A percentile compares a stretch with the other conserved stretches of the same genome.
phyloP scores from a whole-genome alignment of 2,888 invertebrate genomes.

The Drosophila pseudotakahashii region DNA sequence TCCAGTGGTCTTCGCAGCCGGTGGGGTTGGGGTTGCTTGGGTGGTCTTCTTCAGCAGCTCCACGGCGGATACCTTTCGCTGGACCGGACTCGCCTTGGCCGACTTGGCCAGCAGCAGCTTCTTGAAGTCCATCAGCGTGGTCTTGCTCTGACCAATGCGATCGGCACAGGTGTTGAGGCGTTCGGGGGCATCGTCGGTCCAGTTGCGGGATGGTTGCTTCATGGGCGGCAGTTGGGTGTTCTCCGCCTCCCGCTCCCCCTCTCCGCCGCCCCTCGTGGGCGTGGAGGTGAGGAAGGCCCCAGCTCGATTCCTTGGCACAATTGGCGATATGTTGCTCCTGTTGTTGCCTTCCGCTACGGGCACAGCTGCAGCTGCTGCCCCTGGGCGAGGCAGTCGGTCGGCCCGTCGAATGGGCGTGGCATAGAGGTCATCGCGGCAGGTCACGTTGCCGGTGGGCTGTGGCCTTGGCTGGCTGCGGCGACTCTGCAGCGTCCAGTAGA shows the following conservation, averaged over 20 bases:
- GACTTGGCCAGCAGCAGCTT: slow-evolving; percentile 91
- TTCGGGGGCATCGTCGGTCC: slow-evolving; percentile 81
- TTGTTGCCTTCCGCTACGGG: slow-evolving; percentile 15
- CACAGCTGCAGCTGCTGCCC: slow-evolving; percentile 26
- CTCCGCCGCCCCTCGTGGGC: slow-evolving; percentile 84
- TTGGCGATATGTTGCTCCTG: slow-evolving; percentile 87
- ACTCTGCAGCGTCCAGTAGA: slow-evolving; percentile 87
- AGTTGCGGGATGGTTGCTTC: slow-evolving; percentile 78
- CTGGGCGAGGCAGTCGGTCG: slow-evolving; percentile 74
- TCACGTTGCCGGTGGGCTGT: slow-evolving; percentile 53
- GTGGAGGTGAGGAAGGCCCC: slow-evolving; percentile 88
- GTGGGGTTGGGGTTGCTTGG: slow-evolving; percentile 36
- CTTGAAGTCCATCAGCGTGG: slow-evolving; percentile 93
- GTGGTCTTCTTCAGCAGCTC: slow-evolving; percentile 89
- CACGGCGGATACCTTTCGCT: slow-evolving; percentile 89
- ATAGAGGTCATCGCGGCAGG: slow-evolving; percentile 83
- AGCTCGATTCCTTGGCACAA: slow-evolving; percentile 87
- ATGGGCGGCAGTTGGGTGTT: slow-evolving; percentile 71
- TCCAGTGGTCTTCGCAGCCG: slow-evolving; percentile 9
- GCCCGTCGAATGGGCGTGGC: slow-evolving; percentile 83
- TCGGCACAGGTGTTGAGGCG: slow-evolving; percentile 87
- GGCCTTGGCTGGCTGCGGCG: slow-evolving; percentile 78
- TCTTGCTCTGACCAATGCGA: slow-evolving; percentile 88
- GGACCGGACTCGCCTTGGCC: slow-evolving; percentile 86
- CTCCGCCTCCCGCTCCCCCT: slow-evolving; percentile 16